Conservation (phyloP, 2,888 invertebrate species). For the Steinernema carpocapsae region DNA sequence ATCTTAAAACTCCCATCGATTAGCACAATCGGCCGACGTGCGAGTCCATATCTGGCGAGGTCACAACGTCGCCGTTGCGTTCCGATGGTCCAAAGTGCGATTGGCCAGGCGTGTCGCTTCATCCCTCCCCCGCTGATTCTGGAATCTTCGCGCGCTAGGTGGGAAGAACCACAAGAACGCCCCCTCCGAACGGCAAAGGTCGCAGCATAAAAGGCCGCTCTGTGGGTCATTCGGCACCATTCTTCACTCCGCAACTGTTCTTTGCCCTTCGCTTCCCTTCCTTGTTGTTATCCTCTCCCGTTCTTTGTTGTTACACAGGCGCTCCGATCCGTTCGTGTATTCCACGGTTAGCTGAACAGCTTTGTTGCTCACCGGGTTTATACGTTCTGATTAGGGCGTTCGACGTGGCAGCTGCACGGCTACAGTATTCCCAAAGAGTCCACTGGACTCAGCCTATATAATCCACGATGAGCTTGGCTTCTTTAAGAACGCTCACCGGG, state of each 20-base stretch:
- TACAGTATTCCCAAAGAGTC: not conserved
- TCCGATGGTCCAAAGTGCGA: slow-evolving; percentile 9
- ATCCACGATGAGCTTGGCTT: not conserved
- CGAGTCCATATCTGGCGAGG: not conserved
- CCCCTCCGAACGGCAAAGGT: not conserved
- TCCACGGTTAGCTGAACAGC: slow-evolving; percentile 27
- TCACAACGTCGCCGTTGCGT: not conserved
- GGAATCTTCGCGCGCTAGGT: not conserved
- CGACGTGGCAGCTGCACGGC: not conserved
- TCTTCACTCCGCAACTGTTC: slow-evolving; percentile 9
- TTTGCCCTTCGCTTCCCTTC: not conserved
- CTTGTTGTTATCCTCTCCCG: not conserved
- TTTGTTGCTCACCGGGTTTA: slow-evolving; percentile 24
- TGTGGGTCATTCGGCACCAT: slow-evolving; percentile 8
- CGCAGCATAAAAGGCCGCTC: slow-evolving; percentile 24
- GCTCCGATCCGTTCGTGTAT: slow-evolving; percentile 23
- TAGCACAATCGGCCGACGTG: slow-evolving; percentile 8
- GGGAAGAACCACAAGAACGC: slow-evolving; percentile 14
- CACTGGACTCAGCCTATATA: not conserved
- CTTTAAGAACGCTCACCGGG: slow-evolving; percentile 22
- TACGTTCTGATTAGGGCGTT: slow-evolving; percentile 23
- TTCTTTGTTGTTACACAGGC: not conserved
- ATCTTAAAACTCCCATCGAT: slow-evolving; percentile 16
- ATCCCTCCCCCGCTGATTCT: slow-evolving; percentile 1
- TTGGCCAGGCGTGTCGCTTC: slow-evolving; percentile 11